Percentiles rank a stretch among this genome's conserved stretches.
These are phyloP conservation scores for Linnaemya tessellans DNA, from an alignment of 2,888 invertebrate species.

Conservation along the genomic window DNA sequence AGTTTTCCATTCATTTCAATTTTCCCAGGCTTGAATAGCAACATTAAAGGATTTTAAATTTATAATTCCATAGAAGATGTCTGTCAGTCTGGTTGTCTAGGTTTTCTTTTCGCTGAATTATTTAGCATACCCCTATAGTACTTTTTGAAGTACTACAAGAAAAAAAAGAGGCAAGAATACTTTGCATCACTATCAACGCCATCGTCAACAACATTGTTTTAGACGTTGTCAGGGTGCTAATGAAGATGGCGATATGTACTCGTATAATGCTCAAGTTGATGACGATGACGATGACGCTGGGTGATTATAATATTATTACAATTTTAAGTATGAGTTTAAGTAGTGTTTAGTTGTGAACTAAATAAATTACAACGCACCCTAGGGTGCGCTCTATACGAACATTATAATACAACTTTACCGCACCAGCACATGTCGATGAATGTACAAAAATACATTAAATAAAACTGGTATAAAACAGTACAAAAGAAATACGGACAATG, in stretches of 20 bases:
- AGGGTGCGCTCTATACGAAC: slow-evolving; percentile 64
- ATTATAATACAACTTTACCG: slow-evolving; percentile 58
- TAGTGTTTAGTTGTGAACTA: slow-evolving; percentile 65
- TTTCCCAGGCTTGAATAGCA: background rate
- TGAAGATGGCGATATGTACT: background rate
- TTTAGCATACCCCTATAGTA: slow-evolving; percentile 1
- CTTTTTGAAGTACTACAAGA: background rate
- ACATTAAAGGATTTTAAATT: slow-evolving; percentile 41
- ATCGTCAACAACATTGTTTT: background rate
- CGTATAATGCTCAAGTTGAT: slow-evolving; percentile 15
- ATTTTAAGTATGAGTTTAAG: slow-evolving; percentile 41
- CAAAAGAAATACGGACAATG: background rate
- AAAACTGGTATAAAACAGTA: slow-evolving; percentile 16
- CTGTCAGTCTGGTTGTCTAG: slow-evolving; percentile 27
- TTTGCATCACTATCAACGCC: slow-evolving; percentile 43
- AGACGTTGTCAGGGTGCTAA: slow-evolving; percentile 11
- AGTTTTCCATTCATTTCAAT: background rate
- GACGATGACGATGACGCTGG: slow-evolving; percentile 22
- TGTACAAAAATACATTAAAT: slow-evolving; percentile 10
- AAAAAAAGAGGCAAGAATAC: background rate
- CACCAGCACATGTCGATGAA: slow-evolving; percentile 12
- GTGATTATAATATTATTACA: slow-evolving; percentile 17
- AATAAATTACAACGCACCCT: slow-evolving; percentile 70
- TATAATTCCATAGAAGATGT: slow-evolving; percentile 19
- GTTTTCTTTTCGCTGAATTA: slow-evolving; percentile 26